Evolutionary conservation across 2,113 vertebrate genomes (phyloP).

Genomic region (Circaetus gallicus): DNA sequence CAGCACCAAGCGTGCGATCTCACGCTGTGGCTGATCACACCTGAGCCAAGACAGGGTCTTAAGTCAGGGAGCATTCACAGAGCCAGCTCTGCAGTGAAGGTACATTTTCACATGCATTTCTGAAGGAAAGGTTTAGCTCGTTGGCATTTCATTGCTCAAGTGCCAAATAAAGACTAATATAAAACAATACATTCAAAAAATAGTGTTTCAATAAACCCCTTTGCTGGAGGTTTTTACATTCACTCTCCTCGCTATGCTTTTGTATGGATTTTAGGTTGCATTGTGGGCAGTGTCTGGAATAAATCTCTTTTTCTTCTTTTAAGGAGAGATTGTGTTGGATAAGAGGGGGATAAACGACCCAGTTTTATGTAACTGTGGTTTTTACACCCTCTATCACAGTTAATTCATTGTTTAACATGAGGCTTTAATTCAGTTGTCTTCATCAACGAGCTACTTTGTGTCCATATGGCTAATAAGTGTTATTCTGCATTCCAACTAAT

Average conservation of each 20-base stretch:
- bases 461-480: conserved; percentile 65
- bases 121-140: not conserved
- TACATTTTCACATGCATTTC: not conserved
- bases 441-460: conserved; percentile 56
- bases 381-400: conserved; percentile 11
- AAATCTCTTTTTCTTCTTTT: not conserved
- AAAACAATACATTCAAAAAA: not conserved
- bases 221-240: not conserved
- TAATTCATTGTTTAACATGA: conserved; percentile 44
- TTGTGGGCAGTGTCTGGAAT: not conserved
- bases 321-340: not conserved
- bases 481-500: conserved; percentile 58
- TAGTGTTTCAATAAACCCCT: not conserved
- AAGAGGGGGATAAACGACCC: not conserved
- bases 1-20: not conserved
- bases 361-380: not conserved
- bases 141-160: not conserved
- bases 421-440: conserved; percentile 59
- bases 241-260: not conserved
- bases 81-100: not conserved
- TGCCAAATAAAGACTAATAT: not conserved
- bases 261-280: not conserved
- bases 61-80: not conserved
- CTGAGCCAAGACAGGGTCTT: not conserved
- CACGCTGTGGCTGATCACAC: not conserved